phyloP scores from a whole-genome alignment of 2,113 vertebrate species.

The Bettongia penicillata region DNA sequence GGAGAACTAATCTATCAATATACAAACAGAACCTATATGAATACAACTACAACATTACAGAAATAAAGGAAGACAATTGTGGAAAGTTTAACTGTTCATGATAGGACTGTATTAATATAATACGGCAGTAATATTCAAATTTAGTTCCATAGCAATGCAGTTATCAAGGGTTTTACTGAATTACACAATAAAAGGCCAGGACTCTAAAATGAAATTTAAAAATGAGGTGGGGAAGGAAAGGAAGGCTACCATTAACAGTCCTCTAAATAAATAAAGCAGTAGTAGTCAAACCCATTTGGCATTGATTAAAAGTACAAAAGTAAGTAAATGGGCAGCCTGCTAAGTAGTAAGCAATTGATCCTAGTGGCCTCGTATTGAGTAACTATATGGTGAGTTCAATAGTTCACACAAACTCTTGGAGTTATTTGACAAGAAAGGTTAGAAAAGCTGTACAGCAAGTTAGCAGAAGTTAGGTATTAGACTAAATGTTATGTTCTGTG shows the following conservation, averaged over 20 bases:
- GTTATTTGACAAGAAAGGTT: background rate
- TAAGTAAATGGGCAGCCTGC: background rate
- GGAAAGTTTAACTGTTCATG: background rate
- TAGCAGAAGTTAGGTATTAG: background rate
- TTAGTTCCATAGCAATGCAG: background rate
- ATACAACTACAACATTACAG: background rate
- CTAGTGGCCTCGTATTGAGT: background rate
- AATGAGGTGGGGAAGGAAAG: background rate
- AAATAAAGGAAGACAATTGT: background rate
- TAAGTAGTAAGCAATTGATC: background rate
- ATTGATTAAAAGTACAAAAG: background rate
- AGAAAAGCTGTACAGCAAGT: background rate
- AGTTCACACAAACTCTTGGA: background rate
- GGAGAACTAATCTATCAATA: background rate
- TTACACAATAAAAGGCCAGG: background rate
- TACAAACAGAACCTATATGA: background rate
- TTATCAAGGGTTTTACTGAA: background rate
- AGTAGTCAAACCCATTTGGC: background rate
- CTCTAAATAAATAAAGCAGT: background rate
- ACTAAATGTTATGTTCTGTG: background rate
- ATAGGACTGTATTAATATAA: background rate
- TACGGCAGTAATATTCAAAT: background rate
- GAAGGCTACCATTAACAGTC: background rate
- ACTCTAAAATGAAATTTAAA: background rate
- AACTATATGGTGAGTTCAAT: background rate